Evolutionary conservation across 2,888 invertebrate species (phyloP), one percentile per base, ranked within the genome.

Genomic region (Fragum fragum): DNA sequence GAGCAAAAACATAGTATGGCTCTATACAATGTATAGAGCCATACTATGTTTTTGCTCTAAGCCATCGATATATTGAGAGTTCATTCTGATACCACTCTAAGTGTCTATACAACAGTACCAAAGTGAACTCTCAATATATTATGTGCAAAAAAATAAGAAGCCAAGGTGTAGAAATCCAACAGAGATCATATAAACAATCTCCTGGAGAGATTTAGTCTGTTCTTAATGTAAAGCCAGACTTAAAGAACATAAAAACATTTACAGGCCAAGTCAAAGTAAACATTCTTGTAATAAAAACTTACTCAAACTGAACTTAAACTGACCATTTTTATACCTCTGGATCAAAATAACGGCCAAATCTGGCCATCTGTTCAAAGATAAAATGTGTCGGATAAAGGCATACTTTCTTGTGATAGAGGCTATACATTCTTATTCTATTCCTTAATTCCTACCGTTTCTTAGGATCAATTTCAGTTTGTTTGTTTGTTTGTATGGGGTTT

Each of bases 251-350:
- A 61, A 61, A 61, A 18, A 32, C 61, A 32, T 61, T 32, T 32
- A 32, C 29, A 61, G 32, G 18, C 61, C 32, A 7, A 26, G n/a
- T 26, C 32, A 61, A 32, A 21, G 32, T 61, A 61, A 61, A 61
- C 61, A 61, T 32, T 23, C 29, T 28, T 61, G 29, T n/a, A 61
- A 61, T 61, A 61, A 61, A 61, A 61, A 28, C 61, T 61, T 61
- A 23, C 61, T 32, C 18, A 61, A 57, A 57, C 57, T 6, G 57
- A 57, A 57, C 21, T 57, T 26, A 57, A 57, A 57, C 57, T 57
- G 57, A 57, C 57, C 57, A 57, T 5, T 57, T 57, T 26, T 23
- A 57, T 57, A 57, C 57, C 57, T 5, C 9, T n/a, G 26, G 57
- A 57, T 26, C 21, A 26, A 57, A 57, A 57, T 57, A 57, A 57